Base-by-base conservation (phyloP, 1,140 invertebrate genomes). In the Drosophila ironensis region DNA sequence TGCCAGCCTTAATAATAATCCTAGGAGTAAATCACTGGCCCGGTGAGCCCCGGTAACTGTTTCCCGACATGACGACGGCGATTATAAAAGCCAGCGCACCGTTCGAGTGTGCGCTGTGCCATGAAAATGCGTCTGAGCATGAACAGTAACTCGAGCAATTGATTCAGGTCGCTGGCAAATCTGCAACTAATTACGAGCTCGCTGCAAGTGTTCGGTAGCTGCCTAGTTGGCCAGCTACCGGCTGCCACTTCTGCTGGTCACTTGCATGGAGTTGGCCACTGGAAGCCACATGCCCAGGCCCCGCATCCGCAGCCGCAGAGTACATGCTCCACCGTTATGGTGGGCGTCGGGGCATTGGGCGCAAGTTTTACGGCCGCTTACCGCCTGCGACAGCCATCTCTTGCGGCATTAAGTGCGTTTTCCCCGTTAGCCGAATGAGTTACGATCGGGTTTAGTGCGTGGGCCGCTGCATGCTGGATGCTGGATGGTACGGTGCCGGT, bases 101-200 rank as follows among this genome's bases (percentile, higher is more conserved):
- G 53, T 70, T 45, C 3, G 54, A 24, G 25, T 24, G 40, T 6
- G 42, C 40, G 44, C 35, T 60, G 33, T 46, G 24, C 47, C 70
- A 78, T 73, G 33, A 72, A 68, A 74, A 77, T 53, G 68, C 56
- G 67, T 28, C 35, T 61, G 38, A 69, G 56, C 56, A 69, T 72
- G 63, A 71, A 77, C 67, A 47, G 73, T 72, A 77, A 72, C 37
- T 67, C 60, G 73, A 40, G 67, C 68, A 72, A 68, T 72, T 72
- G 74, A 77, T 77, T 77, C 68, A 77, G 74, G 68, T 77, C 74
- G 68, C 74, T 68, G 74, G 38, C 35, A 67, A 72, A 46, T 52
- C 50, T 51, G 25, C 61, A 56, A 56, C 73, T 72, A 77, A 77
- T 77, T 77, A 77, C 60, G 77, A 52, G 67, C 67, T 48, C 41